These are phyloP conservation scores for Zygogramma bicolorata DNA, from an alignment of 2,888 invertebrate species.

Conservation along the genomic window DNA sequence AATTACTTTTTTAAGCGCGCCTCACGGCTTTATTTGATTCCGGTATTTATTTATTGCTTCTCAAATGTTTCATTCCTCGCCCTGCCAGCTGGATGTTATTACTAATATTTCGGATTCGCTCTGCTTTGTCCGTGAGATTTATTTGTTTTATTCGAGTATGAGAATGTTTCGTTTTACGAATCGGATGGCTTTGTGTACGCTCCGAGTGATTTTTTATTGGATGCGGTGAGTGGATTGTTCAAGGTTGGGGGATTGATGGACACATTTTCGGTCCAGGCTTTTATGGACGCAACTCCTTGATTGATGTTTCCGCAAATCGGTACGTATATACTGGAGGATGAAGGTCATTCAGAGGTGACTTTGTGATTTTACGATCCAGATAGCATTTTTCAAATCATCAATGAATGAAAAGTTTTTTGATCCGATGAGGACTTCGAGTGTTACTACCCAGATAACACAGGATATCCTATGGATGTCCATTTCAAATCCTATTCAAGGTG, in stretches of 20 bases:
- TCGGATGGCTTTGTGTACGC: not conserved
- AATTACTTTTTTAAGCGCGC: conserved; percentile 65
- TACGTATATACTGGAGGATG: no score
- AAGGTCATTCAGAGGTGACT: no score
- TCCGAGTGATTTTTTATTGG: not conserved
- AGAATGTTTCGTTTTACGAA: not conserved
- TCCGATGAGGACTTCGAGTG: no score
- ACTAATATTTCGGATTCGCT: conserved; percentile 40
- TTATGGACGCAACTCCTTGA: not conserved
- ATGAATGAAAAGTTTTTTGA: no score
- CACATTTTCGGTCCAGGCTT: not conserved
- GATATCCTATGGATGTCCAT: no score
- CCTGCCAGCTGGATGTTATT: conserved; percentile 31
- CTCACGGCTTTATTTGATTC: conserved; percentile 61
- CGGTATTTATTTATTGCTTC: conserved; percentile 62
- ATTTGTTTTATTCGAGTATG: conserved; percentile 24
- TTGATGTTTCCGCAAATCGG: not conserved
- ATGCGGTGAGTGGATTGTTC: not conserved
- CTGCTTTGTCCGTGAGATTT: conserved; percentile 41
- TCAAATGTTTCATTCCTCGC: conserved; percentile 39
- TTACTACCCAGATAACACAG: no score
- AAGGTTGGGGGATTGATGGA: not conserved
- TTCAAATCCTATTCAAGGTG: no score
- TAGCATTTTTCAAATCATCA: no score
- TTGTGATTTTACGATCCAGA: no score